Base-by-base conservation (phyloP, 2,888 invertebrate genomes). In the Chironomus riparius region DNA sequence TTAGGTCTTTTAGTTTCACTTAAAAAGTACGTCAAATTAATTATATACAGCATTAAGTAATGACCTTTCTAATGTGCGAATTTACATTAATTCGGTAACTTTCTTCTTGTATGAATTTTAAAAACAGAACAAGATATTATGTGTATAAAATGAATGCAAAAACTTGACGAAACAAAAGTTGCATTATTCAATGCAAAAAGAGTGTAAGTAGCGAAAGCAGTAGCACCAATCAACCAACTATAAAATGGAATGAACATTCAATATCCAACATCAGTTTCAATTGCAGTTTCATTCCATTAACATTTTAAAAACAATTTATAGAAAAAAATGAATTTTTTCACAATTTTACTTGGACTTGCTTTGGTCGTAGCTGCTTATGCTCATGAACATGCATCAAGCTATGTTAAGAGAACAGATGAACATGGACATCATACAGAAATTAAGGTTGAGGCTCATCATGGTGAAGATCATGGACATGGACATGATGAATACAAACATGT, bases 361-460 rank as follows among this genome's bases (percentile, higher is more conserved):
- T 47, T 73, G 61, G 62, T 73, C 7, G 73, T 56, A 5, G 24
- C 21, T 6, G 61, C 47, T 73, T 21, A 22, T 5, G 73, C 73
- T 18, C 62, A 61, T 47, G 73, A 61, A 21, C 48, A 47, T 61
- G 73, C 18, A 18, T n/a, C 21, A 15, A 73, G 73, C 21, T 73
- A 73, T 21, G 73, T 62, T 7, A 73, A 62, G 22, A 22, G 62
- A n/a, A 12, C 22, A 18, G 73, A 73, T 62, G 18, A 73, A 10
- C 70, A 50, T 50, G 70, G 70, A 70, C 70, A 70, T 48, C 70
- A 70, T 47, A 7, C 70, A 70, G 48, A 47, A 15, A 50, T 70
- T 3, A 10, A 7, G 10, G 18, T n/a, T 47, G 47, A 15, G 18
- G 47, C 48, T 2, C 56, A 56, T 2, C 56, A 56, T 56, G 56